These are phyloP conservation scores for Physocephala rufipes DNA, from an alignment of 2,888 invertebrate genomes.

Conservation along the genomic window DNA sequence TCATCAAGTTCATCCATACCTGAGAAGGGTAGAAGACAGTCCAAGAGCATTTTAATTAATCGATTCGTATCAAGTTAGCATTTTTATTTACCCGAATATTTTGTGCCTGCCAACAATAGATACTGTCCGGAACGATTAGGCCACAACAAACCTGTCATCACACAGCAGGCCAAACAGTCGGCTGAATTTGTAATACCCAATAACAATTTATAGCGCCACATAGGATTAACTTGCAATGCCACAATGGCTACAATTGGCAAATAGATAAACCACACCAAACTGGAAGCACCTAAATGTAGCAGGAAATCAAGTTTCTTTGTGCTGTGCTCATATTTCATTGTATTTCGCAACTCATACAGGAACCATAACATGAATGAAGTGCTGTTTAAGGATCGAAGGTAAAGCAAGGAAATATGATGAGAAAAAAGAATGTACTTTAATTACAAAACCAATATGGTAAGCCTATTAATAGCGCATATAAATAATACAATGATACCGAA, in stretches of 20 bases:
- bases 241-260: constrained; percentile 93
- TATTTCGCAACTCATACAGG: constrained; percentile 76
- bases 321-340: constrained; percentile 83
- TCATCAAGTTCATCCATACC: constrained; percentile 87
- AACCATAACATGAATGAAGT: constrained; percentile 88
- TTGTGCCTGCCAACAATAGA: constrained; percentile 79
- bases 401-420: too few species aligned
- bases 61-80: not conserved
- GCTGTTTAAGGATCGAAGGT: constrained; percentile 61
- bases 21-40: constrained; percentile 40
- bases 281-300: constrained; percentile 96
- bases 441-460: too few species aligned
- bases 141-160: constrained; percentile 96
- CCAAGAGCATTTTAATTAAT: not conserved
- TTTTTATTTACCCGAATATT: constrained; percentile 68
- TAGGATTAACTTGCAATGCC: constrained; percentile 89
- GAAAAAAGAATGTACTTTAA: too few species aligned
- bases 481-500: too few species aligned
- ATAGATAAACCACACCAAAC: constrained; percentile 98
- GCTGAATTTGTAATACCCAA: constrained; percentile 95
- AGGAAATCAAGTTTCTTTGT: constrained; percentile 89
- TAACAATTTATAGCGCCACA: constrained; percentile 95
- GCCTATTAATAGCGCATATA: too few species aligned
- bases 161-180: constrained; percentile 93
- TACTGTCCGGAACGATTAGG: constrained; percentile 94